Conservation (phyloP, 1,140 invertebrate species). For the Plodia interpunctella region DNA sequence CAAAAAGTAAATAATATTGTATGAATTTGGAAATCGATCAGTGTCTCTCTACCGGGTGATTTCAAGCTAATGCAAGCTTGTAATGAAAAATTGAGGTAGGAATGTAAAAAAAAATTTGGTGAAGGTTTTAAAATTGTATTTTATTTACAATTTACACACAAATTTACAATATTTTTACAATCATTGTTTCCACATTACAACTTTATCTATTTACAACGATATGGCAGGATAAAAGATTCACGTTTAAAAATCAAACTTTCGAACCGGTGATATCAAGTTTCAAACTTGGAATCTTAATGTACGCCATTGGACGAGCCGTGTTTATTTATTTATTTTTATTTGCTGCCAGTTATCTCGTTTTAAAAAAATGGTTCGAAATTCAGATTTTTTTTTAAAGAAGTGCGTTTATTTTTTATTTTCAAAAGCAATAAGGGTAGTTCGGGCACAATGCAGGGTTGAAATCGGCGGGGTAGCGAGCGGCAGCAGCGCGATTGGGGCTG, state of each 20-base stretch:
- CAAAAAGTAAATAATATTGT: too few species aligned
- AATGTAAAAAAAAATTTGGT: neutral
- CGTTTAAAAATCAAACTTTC: neutral
- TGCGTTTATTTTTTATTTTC: slow-evolving; percentile 29
- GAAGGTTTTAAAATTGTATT: neutral
- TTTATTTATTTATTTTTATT: neutral
- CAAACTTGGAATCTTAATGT: neutral
- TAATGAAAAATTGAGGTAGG: too few species aligned
- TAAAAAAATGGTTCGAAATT: neutral
- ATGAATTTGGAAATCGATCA: too few species aligned
- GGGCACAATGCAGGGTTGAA: slow-evolving; percentile 76
- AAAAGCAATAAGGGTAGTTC: slow-evolving; percentile 79
- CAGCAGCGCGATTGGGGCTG: slow-evolving; percentile 42
- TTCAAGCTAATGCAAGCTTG: too few species aligned
- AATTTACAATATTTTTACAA: slow-evolving; percentile 4
- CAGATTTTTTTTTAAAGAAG: neutral
- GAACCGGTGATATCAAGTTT: neutral
- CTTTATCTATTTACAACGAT: neutral
- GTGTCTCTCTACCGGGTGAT: too few species aligned
- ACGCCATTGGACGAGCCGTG: neutral
- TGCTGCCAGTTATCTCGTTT: neutral
- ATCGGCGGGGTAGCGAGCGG: slow-evolving; percentile 73
- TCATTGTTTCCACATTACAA: neutral
- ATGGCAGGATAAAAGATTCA: neutral
- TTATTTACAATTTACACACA: slow-evolving; percentile 4